Conservation (phyloP, 2,888 invertebrate genomes). For the Cecidostiba fungosa region DNA sequence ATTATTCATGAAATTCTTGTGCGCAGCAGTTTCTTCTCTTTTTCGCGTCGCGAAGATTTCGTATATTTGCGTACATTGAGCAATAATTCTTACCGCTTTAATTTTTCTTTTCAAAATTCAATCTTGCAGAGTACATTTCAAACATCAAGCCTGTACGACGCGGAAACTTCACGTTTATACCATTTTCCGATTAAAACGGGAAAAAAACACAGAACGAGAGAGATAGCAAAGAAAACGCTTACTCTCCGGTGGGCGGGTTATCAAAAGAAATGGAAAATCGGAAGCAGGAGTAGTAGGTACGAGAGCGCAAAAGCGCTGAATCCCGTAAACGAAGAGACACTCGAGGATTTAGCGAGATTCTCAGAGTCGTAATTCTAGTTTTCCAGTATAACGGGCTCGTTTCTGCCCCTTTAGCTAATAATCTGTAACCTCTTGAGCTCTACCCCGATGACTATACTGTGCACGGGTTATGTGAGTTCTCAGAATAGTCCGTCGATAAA, state of each 20-base stretch:
- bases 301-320: background rate
- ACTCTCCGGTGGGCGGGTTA: background rate
- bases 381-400: background rate
- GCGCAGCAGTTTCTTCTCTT: background rate
- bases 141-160: too few species aligned
- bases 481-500: background rate
- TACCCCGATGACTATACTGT: background rate
- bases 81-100: background rate
- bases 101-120: too few species aligned
- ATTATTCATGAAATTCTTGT: constrained; percentile 27
- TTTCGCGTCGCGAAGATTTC: background rate
- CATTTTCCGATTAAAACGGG: background rate
- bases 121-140: too few species aligned
- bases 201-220: background rate
- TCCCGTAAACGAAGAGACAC: constrained; percentile 4
- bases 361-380: constrained; percentile 4
- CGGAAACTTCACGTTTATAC: too few species aligned
- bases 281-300: background rate
- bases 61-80: background rate
- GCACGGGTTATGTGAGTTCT: background rate
- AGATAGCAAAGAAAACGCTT: background rate
- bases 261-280: constrained; percentile 9
- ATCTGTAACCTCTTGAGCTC: background rate
- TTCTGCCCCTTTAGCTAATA: background rate
- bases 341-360: constrained; percentile 19